Conservation (phyloP, 2,888 invertebrate species). For the Cepaea hortensis region DNA sequence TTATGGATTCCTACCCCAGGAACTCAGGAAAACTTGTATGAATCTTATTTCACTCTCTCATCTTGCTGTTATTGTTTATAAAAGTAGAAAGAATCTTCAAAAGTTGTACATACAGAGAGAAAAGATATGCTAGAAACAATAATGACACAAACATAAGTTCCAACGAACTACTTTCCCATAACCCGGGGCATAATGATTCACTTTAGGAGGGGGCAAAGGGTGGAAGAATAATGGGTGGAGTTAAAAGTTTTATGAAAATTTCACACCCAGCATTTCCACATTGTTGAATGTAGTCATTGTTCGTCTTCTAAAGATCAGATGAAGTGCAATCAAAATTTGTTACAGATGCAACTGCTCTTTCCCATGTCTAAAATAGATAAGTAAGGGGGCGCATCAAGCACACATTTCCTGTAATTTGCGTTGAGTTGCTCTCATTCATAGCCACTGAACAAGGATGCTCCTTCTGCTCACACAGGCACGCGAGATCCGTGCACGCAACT, state of each 20-base stretch:
- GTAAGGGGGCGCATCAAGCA: background rate
- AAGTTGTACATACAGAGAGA: no score
- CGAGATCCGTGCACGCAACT: background rate
- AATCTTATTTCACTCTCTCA: no score
- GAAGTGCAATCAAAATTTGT: background rate
- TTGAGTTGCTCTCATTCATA: slow-evolving; percentile 13
- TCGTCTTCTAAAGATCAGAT: background rate
- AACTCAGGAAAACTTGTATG: no score
- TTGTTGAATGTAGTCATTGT: background rate
- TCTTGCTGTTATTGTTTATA: no score
- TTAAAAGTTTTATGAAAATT: background rate
- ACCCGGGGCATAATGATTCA: background rate
- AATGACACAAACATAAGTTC: no score
- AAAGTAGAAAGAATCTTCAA: no score
- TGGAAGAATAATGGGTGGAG: slow-evolving; percentile 9
- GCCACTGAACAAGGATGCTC: background rate
- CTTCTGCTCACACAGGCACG: background rate
- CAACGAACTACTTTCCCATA: background rate
- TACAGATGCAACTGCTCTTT: background rate
- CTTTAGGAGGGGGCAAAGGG: background rate
- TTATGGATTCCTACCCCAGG: no score
- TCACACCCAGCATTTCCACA: background rate
- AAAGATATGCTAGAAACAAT: no score
- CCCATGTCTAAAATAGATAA: slow-evolving; percentile 16
- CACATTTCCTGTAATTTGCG: background rate